A percentile compares a stretch with the other conserved stretches of the same genome.
These are phyloP conservation scores for Oryzias javanicus DNA, from an alignment of 2,113 vertebrate species.

Conservation along the genomic window DNA sequence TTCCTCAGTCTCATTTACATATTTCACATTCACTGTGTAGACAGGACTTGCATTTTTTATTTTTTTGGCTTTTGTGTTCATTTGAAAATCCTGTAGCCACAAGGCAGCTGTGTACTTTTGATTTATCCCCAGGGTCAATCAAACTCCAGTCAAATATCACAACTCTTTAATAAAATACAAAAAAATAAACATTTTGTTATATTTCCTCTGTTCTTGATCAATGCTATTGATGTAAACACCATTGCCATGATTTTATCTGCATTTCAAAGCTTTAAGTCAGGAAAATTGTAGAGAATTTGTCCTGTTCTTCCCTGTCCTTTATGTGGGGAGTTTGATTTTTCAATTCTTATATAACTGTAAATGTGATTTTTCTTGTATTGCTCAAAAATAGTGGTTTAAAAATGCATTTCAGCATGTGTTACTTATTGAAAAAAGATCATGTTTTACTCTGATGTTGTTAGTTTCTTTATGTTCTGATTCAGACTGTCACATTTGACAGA, in stretches of 20 bases:
- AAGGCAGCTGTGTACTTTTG: slow-evolving; percentile 26
- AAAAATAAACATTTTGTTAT: slow-evolving; percentile 1
- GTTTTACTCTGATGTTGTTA: too few relatives aligned
- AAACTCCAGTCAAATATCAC: slow-evolving; percentile 8
- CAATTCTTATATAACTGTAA: too few relatives aligned
- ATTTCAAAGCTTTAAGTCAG: slow-evolving; percentile 23
- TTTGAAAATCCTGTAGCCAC: slow-evolving; percentile 11
- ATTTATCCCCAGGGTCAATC: slow-evolving; percentile 24
- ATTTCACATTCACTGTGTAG: background rate
- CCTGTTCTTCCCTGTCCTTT: background rate
- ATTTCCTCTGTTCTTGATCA: too few relatives aligned
- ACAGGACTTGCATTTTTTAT: slow-evolving; percentile 8
- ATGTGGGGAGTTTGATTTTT: too few relatives aligned
- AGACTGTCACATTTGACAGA: too few relatives aligned
- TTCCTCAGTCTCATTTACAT: background rate
- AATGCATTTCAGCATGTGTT: too few relatives aligned
- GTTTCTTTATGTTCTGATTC: too few relatives aligned
- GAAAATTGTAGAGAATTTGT: slow-evolving; percentile 18
- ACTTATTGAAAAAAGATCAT: too few relatives aligned
- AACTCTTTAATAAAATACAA: slow-evolving; percentile 14
- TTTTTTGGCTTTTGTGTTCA: slow-evolving; percentile 7
- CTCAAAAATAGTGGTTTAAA: too few relatives aligned
- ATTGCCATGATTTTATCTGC: slow-evolving; percentile 51
- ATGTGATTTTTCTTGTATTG: too few relatives aligned
- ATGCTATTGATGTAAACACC: too few relatives aligned